Base-by-base conservation (phyloP, 2,888 invertebrate genomes). In the Acanthacorydalis orientalis region DNA sequence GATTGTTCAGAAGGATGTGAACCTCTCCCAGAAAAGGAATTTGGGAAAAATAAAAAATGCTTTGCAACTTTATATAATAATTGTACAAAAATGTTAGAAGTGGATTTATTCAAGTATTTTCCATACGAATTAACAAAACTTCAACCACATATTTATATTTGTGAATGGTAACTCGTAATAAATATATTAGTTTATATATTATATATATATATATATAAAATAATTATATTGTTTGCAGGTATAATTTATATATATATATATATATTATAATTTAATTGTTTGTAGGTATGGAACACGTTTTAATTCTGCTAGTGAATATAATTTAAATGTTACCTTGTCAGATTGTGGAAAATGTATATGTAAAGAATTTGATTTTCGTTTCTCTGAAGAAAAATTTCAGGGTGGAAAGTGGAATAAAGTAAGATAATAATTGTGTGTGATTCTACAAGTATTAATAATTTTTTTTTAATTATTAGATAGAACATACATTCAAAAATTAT, bases 11-110 rank as follows among this genome's bases (percentile, higher is more conserved):
- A 35, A 2, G 73, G 72, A n/a, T 59, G 63, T 39, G 65, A 68
- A 46, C 59, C 60, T 4, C 52, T 72, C 34, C 72, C 72, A 1
- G 37, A 37, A 23, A 23, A 23, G 7, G 37, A 37, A 9, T 68
- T 70, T 53, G 57, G 63, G 48, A 64, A 62, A 2, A 55, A 59
- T 43, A 57, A 59, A 48, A 37, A 14, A 7, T 75, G 75, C 56
- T 75, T 75, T 60, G 70, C 65, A 2, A 75, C 76, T 12, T 74
- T 76, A 2, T 76, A 62, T 55, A 38, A 52, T 4, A 50, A 50
- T 8, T 71, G 72, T 54, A 53, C 49, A 11, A 77, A 76, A 59
- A 38, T 55, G 12, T 77, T 77, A 60, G 54, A 57, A 8, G 60
- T 75, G 39, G 57, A 68, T 53, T 56, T 75, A 9, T 49, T 56